A percentile compares a stretch with the other conserved stretches of the same genome.
phyloP scores from a whole-genome alignment of 2,888 invertebrate genomes.

The Drosophila neonasuta region DNA sequence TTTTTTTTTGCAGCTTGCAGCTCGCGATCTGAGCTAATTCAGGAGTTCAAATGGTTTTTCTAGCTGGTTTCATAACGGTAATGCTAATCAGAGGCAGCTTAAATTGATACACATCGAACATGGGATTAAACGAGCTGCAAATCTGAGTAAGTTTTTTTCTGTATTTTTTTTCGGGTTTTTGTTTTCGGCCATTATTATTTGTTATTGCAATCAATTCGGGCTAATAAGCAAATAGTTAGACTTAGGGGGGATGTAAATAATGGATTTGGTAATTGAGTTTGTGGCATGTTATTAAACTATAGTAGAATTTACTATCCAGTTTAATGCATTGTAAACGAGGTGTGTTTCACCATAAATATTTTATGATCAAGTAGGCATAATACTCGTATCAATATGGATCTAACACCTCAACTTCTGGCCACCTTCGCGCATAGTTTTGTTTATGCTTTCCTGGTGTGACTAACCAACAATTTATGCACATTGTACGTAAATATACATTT shows the following conservation, averaged over 20 bases:
- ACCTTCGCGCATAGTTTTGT: slow-evolving; percentile 13
- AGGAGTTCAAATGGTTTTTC: slow-evolving; percentile 11
- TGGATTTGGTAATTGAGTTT: slow-evolving; percentile 24
- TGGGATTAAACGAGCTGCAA: background rate
- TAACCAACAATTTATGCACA: slow-evolving; percentile 30
- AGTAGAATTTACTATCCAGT: slow-evolving; percentile 18
- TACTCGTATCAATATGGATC: background rate
- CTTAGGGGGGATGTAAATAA: background rate
- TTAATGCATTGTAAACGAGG: slow-evolving; percentile 9
- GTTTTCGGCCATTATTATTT: background rate
- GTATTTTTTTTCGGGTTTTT: background rate
- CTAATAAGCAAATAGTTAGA: slow-evolving; percentile 14
- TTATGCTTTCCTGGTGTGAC: slow-evolving; percentile 23
- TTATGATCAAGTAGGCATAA: background rate
- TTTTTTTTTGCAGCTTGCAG: slow-evolving; percentile 7
- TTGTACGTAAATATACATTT: slow-evolving; percentile 5
- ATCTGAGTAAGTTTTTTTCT: slow-evolving; percentile 1
- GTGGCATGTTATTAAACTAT: slow-evolving; percentile 10
- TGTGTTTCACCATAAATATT: slow-evolving; percentile 1
- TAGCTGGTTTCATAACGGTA: slow-evolving; percentile 10
- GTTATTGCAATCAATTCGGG: slow-evolving; percentile 5
- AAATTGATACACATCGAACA: slow-evolving; percentile 1
- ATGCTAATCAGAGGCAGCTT: background rate
- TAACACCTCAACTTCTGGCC: slow-evolving; percentile 26
- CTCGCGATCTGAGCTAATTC: slow-evolving; percentile 10